phyloP scores from a whole-genome alignment of 2,888 invertebrate species.

The Stratiomys singularior region DNA sequence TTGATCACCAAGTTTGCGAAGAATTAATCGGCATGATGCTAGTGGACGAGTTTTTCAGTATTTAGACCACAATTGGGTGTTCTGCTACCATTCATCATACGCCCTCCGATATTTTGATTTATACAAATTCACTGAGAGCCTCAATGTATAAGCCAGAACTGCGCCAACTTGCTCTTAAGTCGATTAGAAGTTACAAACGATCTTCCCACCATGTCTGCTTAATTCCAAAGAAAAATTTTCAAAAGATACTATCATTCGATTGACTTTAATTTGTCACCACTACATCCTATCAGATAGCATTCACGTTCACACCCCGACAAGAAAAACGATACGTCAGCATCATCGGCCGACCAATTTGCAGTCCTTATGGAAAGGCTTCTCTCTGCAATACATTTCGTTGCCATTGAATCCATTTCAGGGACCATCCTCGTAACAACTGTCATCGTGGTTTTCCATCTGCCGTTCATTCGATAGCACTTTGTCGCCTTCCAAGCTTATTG shows the following conservation, averaged over 20 bases:
- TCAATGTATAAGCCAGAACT: too few relatives aligned
- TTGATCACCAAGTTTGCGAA: too few relatives aligned
- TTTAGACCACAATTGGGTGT: too few relatives aligned
- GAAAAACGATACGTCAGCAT: constrained; percentile 19
- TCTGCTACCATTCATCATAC: too few relatives aligned
- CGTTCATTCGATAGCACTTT: background rate
- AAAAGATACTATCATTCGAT: constrained; percentile 48
- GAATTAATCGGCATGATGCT: too few relatives aligned
- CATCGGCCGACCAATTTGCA: background rate
- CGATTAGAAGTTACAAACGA: background rate
- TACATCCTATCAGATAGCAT: constrained; percentile 37
- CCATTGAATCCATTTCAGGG: background rate
- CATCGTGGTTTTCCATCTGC: background rate
- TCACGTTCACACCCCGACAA: constrained; percentile 31
- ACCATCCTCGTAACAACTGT: background rate
- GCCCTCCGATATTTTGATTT: too few relatives aligned
- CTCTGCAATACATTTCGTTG: too few relatives aligned
- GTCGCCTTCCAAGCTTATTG: constrained; percentile 47
- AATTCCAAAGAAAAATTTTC: too few relatives aligned
- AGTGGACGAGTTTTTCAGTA: too few relatives aligned
- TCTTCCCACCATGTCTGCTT: too few relatives aligned
- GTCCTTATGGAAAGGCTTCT: background rate
- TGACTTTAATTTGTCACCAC: constrained; percentile 52
- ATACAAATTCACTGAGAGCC: too few relatives aligned
- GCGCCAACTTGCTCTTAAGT: too few relatives aligned